These are phyloP conservation scores for Centropristis striata DNA, from an alignment of 2,113 vertebrate genomes.

Conservation along the genomic window DNA sequence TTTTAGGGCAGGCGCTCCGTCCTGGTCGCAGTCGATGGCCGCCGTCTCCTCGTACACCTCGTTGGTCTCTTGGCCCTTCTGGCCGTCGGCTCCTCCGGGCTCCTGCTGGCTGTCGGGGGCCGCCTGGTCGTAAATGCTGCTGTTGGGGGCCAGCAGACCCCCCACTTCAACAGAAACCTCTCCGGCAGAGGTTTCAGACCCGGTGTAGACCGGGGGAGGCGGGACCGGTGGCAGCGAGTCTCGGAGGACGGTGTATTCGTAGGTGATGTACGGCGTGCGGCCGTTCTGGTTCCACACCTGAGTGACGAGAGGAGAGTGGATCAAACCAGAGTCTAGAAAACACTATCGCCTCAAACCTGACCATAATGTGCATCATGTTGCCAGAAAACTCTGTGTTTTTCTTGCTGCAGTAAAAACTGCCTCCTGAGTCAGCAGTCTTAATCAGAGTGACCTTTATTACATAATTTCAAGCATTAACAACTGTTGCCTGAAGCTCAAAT, in stretches of 20 bases:
- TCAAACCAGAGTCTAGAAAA: not conserved
- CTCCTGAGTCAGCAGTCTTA: constrained; percentile 3
- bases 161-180: constrained; percentile 74
- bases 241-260: constrained; percentile 94
- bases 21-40: constrained; percentile 87
- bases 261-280: constrained; percentile 94
- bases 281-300: constrained; percentile 98
- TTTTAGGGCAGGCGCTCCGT: constrained; percentile 78
- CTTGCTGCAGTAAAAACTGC: not conserved
- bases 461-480: not conserved
- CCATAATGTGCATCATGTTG: not conserved
- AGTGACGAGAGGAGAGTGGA: not conserved
- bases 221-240: constrained; percentile 86
- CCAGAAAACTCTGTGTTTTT: not conserved
- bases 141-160: constrained; percentile 84
- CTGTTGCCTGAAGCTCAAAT: not conserved
- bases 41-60: constrained; percentile 92
- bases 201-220: constrained; percentile 89
- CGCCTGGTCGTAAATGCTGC: constrained; percentile 82
- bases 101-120: constrained; percentile 80
- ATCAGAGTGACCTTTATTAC: not conserved
- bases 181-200: constrained; percentile 83
- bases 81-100: constrained; percentile 79
- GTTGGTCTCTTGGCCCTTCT: constrained; percentile 91
- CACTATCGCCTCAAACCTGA: not conserved